phyloP scores from a whole-genome alignment of 2,888 invertebrate genomes.

The Aromia moschata region DNA sequence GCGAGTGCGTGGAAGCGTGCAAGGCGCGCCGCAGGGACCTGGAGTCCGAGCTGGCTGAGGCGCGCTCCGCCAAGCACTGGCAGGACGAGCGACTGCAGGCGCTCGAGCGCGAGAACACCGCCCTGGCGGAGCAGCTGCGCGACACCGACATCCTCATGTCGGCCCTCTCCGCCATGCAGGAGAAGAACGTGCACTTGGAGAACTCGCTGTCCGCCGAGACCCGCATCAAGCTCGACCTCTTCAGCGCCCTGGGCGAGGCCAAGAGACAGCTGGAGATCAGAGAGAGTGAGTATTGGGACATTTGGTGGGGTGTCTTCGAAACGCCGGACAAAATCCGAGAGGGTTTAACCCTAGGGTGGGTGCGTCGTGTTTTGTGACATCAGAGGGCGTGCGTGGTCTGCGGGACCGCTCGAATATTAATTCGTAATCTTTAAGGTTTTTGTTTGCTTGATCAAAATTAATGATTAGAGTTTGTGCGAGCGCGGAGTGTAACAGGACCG shows the following conservation, averaged over 20 bases:
- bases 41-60: conserved; percentile 70
- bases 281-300: conserved; percentile 85
- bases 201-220: conserved; percentile 96
- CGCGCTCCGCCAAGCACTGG: conserved; percentile 67
- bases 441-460: too few relatives aligned
- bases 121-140: conserved; percentile 62
- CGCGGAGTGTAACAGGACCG: too few relatives aligned
- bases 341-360: too few relatives aligned
- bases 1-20: conserved; percentile 61
- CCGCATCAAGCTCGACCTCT: conserved; percentile 95
- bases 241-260: conserved; percentile 95
- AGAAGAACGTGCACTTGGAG: conserved; percentile 92
- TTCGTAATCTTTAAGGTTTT: too few relatives aligned
- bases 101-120: conserved; percentile 67
- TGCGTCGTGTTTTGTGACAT: too few relatives aligned
- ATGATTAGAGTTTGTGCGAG: too few relatives aligned
- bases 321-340: too few relatives aligned
- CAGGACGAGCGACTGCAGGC: conserved; percentile 69
- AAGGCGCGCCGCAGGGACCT: conserved; percentile 67
- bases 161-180: conserved; percentile 84
- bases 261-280: conserved; percentile 88
- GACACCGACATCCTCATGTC: conserved; percentile 81
- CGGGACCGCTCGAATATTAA: too few relatives aligned
- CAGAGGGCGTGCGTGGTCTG: too few relatives aligned
- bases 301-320: too few relatives aligned